Conservation (phyloP, 2,888 invertebrate species). For the Omphaloscelis lunosa region DNA sequence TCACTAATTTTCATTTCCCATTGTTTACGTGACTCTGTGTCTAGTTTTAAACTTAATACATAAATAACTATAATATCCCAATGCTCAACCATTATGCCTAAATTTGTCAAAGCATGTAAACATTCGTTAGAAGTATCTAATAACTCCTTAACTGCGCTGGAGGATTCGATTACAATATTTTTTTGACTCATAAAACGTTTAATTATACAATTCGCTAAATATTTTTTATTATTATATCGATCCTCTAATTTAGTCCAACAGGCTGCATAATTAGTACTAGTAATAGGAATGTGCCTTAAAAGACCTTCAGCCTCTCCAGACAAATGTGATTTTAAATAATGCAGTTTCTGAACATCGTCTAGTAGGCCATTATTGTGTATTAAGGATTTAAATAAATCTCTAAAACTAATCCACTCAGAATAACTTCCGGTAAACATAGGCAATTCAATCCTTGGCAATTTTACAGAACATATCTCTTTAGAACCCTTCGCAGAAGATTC, state of each 20-base stretch:
- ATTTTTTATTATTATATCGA: no score
- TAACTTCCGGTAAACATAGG: conserved; percentile 18
- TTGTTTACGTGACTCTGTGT: neutral
- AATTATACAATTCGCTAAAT: conserved; percentile 7
- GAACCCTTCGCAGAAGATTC: conserved; percentile 10
- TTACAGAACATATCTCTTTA: conserved; percentile 15
- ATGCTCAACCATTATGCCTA: neutral
- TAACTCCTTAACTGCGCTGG: no score
- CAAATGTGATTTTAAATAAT: no score
- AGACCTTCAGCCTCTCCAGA: no score
- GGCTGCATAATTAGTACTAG: no score
- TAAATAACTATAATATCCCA: conserved; percentile 1
- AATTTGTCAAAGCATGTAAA: neutral
- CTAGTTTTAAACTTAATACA: neutral
- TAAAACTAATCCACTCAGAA: conserved; percentile 28
- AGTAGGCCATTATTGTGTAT: conserved; percentile 1
- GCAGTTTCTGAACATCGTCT: no score
- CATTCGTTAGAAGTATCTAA: no score
- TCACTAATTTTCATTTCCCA: conserved; percentile 13
- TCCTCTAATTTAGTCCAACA: no score
- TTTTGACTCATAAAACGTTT: neutral
- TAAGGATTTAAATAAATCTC: conserved; percentile 12
- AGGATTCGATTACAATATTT: no score
- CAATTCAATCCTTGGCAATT: conserved; percentile 20
- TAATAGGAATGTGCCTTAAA: no score